These are phyloP conservation scores for Tetragonula clypearis DNA, from an alignment of 1,140 invertebrate species.

Conservation along the genomic window DNA sequence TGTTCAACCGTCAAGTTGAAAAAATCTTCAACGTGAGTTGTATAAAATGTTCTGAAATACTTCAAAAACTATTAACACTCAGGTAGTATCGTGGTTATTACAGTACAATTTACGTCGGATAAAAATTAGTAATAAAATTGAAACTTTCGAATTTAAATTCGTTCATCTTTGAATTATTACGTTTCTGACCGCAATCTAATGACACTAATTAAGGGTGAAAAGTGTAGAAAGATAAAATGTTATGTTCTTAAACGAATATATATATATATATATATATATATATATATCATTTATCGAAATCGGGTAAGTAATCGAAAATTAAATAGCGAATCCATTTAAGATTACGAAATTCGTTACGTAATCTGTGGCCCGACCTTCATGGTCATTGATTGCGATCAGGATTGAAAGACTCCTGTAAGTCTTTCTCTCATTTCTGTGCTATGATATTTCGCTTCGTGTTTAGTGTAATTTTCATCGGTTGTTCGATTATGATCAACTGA, in stretches of 20 bases:
- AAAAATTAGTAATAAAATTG: no score
- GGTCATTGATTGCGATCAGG: constrained; percentile 24
- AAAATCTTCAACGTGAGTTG: no score
- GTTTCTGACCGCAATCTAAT: no score
- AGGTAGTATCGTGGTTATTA: no score
- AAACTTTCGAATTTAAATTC: no score
- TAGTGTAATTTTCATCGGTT: background rate
- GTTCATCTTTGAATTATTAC: no score
- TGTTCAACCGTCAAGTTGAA: no score
- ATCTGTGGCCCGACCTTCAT: constrained; percentile 19
- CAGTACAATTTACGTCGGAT: no score
- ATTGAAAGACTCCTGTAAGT: background rate
- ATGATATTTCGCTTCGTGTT: background rate
- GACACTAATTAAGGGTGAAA: no score
- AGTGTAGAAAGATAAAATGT: no score
- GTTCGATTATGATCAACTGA: background rate
- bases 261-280: background rate
- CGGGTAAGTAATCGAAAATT: background rate
- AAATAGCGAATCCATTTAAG: background rate
- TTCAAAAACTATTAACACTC: no score
- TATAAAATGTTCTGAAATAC: no score
- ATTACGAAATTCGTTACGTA: constrained; percentile 25
- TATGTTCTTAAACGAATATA: background rate
- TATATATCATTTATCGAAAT: background rate
- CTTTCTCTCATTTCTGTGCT: background rate